Conservation (phyloP, 1,140 invertebrate genomes). For the Drosophila novamexicana region DNA sequence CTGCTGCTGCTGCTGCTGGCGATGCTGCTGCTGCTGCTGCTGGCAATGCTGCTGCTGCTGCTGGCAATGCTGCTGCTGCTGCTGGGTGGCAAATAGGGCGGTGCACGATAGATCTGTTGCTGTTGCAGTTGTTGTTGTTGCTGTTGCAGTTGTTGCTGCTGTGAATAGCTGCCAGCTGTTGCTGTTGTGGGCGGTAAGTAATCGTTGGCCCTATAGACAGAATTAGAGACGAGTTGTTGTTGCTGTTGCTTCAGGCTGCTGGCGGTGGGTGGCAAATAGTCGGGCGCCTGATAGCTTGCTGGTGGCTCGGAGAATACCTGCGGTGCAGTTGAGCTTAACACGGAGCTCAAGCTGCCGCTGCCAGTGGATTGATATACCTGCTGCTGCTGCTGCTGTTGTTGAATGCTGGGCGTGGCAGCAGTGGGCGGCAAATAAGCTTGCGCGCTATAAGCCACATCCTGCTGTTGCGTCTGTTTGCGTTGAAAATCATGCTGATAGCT, state of each 20-base stretch:
- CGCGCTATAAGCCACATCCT: conserved; percentile 22
- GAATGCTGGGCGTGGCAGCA: conserved; percentile 25
- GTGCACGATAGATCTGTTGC: conserved; percentile 33
- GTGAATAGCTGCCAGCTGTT: conserved; percentile 25
- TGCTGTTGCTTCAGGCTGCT: conserved; percentile 25
- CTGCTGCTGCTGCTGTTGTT: conserved; percentile 24
- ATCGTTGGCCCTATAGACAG: conserved; percentile 16
- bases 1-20: conserved; percentile 16
- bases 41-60: conserved; percentile 2
- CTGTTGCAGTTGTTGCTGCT: conserved; percentile 17
- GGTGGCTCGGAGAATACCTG: conserved; percentile 34
- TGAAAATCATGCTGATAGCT: conserved; percentile 76
- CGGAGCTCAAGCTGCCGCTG: conserved; percentile 3
- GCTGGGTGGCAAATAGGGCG: conserved; percentile 51
- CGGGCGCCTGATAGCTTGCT: conserved; percentile 54
- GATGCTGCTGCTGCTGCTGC: background rate
- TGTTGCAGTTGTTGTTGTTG: conserved; percentile 7
- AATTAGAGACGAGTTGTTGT: conserved; percentile 5
- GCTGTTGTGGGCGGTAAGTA: conserved; percentile 35
- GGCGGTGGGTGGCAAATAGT: conserved; percentile 56
- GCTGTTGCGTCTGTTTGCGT: conserved; percentile 17
- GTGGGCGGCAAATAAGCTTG: conserved; percentile 54
- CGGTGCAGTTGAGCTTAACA: conserved; percentile 18
- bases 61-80: conserved; percentile 14
- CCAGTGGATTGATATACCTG: conserved; percentile 33